Evolutionary conservation across 2,888 invertebrate genomes (phyloP), one percentile per base, ranked within the genome.

Genomic region (Diabrotica balteata): DNA sequence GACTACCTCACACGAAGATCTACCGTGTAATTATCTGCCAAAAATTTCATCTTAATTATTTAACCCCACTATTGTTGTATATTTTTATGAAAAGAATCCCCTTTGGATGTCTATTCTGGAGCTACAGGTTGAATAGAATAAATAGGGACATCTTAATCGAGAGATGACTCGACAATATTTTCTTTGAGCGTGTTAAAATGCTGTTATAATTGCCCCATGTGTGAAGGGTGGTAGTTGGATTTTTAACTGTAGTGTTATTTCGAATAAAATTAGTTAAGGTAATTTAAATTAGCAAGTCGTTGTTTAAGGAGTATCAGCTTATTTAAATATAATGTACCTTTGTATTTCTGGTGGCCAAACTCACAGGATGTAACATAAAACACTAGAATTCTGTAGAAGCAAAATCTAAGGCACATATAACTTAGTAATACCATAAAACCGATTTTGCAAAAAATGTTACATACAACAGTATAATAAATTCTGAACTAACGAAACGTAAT

Each of bases 1-100:
- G 11, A 42, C 46, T 44, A 64, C 64, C 64, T 58, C 64, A 64
- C 64, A 64, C 64, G 64, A 58, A 58, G 64, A 64, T 64, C 52
- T 4, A 64, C 50, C 64, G 52, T 64, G 64, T 64, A 64, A 64
- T 64, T 58, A 64, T 64, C 64, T 64, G 64, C 64, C 64, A 64
- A 64, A 64, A 64, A 64, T 50, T 58, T 46, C 58, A 58, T 59
- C 64, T 64, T 64, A 64, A 64, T 64, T 64, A 64, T 59, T 64
- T 64, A 64, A 64, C 64, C 58, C 58, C 58, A 45, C 58, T 64
- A 58, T 59, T 64, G 64, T 64, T 58, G 42, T 58, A 58, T 22
- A 64, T 52, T 46, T 58, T 17, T 58, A 58, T 64, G 64, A 64
- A 64, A 58, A 64, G 64, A 64, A 64, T 45, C 46, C 52, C 57